Evolutionary conservation across 2,888 invertebrate species (phyloP), one percentile per base, ranked within the genome.

Genomic region (Arge pagana): DNA sequence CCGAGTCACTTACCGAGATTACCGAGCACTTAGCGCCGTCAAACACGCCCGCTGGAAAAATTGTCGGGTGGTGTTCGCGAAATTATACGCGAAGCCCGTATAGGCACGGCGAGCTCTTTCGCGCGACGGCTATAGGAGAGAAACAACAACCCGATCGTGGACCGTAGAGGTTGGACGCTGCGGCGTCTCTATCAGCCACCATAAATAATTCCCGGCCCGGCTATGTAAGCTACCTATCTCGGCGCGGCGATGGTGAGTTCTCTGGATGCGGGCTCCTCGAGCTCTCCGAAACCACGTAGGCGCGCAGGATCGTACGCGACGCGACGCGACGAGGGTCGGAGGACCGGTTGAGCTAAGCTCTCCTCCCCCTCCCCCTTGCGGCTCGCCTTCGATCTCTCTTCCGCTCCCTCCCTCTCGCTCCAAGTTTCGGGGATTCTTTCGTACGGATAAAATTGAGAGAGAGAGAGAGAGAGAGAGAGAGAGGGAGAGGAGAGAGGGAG

Each of bases 151-250:
- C 33, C 31, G 45, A 45, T 33, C 45, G 45, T 45, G 45, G 45
- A n/a, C 45, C 45, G 23, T 10, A 45, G 45, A n/a, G n/a, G n/a
- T n/a, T n/a, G n/a, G n/a, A n/a, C 45, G 28, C 10, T n/a, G 3
- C 28, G 45, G 74, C 71, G 68, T 74, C 74, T 75, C 74, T 74
- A 75, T 75, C 74, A 74, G 71, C 68, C 68, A 72, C 70, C 74
- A 74, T 74, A 75, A 75, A 75, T 75, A 74, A 75, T 74, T 71
- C 73, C 66, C 26, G 28, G 24, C 23, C 48, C 50, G 54, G 54
- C 53, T n/a, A 33, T 31, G 19, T 45, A 45, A 31, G 45, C 45
- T 45, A 45, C 45, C 30, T 16, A 35, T 35, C n/a, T 8, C 40
- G 54, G 57, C 59, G 52, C 61, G 54, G 50, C 52, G 54, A 54